These are phyloP conservation scores for Danio rerio DNA, from an alignment of 2,113 vertebrate species.

Conservation along the genomic window GRCz12tu NC_133192.1:13438001-13438500, in stretches of 20 bases:
- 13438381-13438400: slow-evolving; percentile 92
- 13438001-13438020: too few species aligned
- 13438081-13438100: too few species aligned
- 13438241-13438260: background rate
- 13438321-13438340: slow-evolving; percentile 92
- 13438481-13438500: slow-evolving; percentile 92
- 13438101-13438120: too few species aligned
- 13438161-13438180: too few species aligned
- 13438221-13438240: background rate
- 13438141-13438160: too few species aligned
- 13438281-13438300: slow-evolving; percentile 84
- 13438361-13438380: slow-evolving; percentile 85
- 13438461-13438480: slow-evolving; percentile 83
- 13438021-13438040: too few species aligned
- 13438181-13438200: too few species aligned
- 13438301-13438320: slow-evolving; percentile 88
- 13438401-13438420: background rate
- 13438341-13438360: slow-evolving; percentile 84
- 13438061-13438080: too few species aligned
- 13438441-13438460: slow-evolving; percentile 13
- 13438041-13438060: too few species aligned
- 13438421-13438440: background rate
- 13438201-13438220: background rate
- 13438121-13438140: too few species aligned
- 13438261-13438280: slow-evolving; percentile 84